phyloP scores from a whole-genome alignment of 2,113 vertebrate genomes.

The crab-eating macaque (Macaca fascicularis) region DNA sequence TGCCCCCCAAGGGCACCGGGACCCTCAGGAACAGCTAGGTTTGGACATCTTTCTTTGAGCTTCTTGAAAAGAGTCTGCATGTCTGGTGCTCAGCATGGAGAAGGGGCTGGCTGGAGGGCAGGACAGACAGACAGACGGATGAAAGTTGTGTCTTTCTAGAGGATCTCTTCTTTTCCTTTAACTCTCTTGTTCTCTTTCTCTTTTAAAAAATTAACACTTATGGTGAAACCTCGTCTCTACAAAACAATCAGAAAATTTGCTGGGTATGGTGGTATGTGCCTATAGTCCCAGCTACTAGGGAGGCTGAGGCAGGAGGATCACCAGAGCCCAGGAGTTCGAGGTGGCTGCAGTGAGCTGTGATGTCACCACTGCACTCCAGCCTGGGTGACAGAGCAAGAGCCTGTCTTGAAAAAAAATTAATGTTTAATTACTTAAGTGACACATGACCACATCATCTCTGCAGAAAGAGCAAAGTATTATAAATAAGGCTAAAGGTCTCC shows the following conservation, averaged over 20 bases:
- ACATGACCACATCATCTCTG: not conserved
- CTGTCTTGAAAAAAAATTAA: not conserved
- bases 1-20: not conserved
- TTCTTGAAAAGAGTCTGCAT: not conserved
- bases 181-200: not conserved
- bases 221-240: no score
- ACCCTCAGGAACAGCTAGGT: fast-evolving
- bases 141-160: not conserved
- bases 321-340: no score
- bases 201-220: not conserved
- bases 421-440: not conserved
- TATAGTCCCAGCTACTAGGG: no score
- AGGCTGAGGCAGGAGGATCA: no score
- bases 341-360: no score
- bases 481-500: not conserved
- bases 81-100: not conserved
- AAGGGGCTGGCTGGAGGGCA: not conserved
- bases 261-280: no score
- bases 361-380: not conserved
- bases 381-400: not conserved
- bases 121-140: not conserved
- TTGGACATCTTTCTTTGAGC: not conserved
- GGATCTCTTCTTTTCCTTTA: not conserved
- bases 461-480: not conserved
- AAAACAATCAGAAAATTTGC: no score